Evolutionary conservation across 1,140 invertebrate species (phyloP).

Genomic region (Aphelinus certus): DNA sequence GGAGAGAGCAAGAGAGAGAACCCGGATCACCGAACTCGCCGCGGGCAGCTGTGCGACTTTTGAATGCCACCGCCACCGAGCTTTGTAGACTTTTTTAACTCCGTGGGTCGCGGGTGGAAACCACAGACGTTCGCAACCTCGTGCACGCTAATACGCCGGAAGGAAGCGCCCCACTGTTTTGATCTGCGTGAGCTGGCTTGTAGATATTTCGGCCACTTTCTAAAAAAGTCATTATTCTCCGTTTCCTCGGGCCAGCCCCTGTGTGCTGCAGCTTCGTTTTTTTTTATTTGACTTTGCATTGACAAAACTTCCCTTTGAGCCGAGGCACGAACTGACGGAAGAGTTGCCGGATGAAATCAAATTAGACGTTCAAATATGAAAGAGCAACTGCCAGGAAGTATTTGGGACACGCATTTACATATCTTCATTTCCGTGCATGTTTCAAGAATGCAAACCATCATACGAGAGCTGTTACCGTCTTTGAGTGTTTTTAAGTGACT

Average conservation of each 20-base stretch:
- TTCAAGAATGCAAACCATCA: no score
- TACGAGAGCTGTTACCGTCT: no score
- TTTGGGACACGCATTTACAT: no score
- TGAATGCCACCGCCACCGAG: neutral
- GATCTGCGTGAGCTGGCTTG: no score
- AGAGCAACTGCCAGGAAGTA: no score
- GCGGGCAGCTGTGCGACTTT: slow-evolving; percentile 40
- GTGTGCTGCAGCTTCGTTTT: neutral
- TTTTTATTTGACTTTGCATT: no score
- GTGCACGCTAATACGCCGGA: slow-evolving; percentile 18
- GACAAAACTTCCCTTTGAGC: no score
- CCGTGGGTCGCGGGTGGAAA: slow-evolving; percentile 18
- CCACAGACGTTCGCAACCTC: neutral
- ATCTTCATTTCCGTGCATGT: no score
- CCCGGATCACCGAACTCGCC: slow-evolving; percentile 22
- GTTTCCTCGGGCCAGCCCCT: neutral
- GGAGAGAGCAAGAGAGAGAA: neutral
- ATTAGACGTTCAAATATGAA: no score
- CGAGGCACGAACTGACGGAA: no score
- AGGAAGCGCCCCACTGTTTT: neutral
- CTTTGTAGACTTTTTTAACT: slow-evolving; percentile 13
- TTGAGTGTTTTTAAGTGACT: no score
- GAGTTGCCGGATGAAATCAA: no score
- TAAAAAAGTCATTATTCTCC: slow-evolving; percentile 1
- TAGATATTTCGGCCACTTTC: neutral